Conservation (phyloP, 2,797 vertebrate species). For the Pantherophis alleghaniensis region DNA sequence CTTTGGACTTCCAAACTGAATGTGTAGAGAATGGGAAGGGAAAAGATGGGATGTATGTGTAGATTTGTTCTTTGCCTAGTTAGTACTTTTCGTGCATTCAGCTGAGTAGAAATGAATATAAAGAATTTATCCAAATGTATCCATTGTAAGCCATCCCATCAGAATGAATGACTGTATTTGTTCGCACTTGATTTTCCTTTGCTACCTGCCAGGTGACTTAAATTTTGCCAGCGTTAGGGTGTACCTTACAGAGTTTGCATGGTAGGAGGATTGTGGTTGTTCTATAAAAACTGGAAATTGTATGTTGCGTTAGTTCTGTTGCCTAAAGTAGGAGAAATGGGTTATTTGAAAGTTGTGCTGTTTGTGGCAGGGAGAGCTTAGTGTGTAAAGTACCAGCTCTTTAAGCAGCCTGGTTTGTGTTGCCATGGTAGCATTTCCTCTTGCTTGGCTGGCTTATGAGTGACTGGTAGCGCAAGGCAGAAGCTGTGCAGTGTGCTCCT, state of each 20-base stretch:
- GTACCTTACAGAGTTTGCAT: background rate
- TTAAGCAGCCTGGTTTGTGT: constrained; percentile 86
- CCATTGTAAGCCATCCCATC: background rate
- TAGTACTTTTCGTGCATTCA: background rate
- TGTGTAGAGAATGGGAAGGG: background rate
- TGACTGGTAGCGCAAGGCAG: constrained; percentile 82
- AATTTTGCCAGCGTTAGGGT: background rate
- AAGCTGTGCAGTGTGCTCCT: constrained; percentile 48
- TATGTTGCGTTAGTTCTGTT: background rate
- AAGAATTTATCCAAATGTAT: background rate
- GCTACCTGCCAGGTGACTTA: background rate
- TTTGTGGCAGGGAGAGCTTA: constrained; percentile 51
- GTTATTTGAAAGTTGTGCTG: constrained; percentile 48
- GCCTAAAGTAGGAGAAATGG: constrained; percentile 34
- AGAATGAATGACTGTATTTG: background rate
- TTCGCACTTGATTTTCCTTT: background rate
- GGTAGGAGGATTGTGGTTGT: background rate
- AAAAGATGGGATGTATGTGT: background rate
- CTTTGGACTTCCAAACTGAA: background rate
- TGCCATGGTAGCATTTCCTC: constrained; percentile 89
- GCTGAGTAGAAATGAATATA: background rate
- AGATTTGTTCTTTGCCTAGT: background rate
- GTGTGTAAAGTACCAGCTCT: constrained; percentile 77
- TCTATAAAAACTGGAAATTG: background rate
- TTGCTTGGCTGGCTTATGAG: constrained; percentile 78